Evolutionary conservation across 2,888 invertebrate genomes (phyloP).

Genomic region (Amphiduros pacificus): DNA sequence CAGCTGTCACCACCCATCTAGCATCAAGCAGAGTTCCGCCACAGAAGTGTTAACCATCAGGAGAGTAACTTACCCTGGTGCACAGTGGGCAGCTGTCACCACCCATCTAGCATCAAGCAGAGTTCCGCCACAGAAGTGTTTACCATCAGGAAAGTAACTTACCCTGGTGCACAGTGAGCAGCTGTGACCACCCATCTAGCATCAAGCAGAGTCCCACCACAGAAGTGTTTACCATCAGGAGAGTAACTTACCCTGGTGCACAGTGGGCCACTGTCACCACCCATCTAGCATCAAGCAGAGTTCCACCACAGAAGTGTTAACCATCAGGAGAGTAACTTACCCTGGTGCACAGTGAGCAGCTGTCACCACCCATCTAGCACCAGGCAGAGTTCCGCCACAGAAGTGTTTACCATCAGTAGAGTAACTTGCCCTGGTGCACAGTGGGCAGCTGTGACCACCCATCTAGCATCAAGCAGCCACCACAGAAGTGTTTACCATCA

Average conservation of each 20-base stretch:
- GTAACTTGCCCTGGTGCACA: too few species aligned
- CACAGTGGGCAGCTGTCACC: background rate
- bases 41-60: constrained; percentile 15
- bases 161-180: background rate
- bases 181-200: background rate
- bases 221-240: background rate
- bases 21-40: constrained; percentile 7
- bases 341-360: background rate
- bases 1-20: constrained; percentile 13
- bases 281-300: constrained; percentile 2
- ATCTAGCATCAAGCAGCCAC: constrained; percentile 6
- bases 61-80: too few species aligned
- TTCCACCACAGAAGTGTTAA: constrained; percentile 20
- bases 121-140: background rate
- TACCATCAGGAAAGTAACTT: too few species aligned
- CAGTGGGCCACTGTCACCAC: constrained; percentile 19
- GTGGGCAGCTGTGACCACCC: constrained; percentile 19
- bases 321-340: too few species aligned
- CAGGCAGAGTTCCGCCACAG: background rate
- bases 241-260: too few species aligned
- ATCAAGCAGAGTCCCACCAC: background rate
- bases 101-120: background rate
- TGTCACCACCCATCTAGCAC: background rate
- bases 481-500: constrained; percentile 17
- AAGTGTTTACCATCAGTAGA: background rate